A percentile compares a stretch with the other conserved stretches of the same genome.
phyloP scores from a whole-genome alignment of 1,140 invertebrate genomes.

The Brachionus sp. region DNA sequence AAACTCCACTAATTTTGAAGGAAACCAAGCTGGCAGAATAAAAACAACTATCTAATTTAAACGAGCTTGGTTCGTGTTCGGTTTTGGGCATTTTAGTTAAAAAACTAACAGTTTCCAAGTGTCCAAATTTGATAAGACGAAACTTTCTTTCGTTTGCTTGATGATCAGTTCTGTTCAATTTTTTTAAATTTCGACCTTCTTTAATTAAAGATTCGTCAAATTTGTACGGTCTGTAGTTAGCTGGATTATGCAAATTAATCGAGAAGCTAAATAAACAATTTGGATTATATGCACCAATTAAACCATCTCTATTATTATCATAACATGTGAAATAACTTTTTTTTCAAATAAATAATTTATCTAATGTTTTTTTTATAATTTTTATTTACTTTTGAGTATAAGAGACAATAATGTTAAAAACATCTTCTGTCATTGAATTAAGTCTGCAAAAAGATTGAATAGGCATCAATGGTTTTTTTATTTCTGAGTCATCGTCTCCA shows the following conservation, averaged over 20 bases:
- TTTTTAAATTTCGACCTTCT: conserved; percentile 39
- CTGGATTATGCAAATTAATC: background rate
- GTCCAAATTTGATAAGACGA: background rate
- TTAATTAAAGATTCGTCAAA: conserved; percentile 12
- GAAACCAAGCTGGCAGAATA: background rate
- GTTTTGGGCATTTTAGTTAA: conserved; percentile 18
- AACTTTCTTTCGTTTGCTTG: conserved; percentile 28
- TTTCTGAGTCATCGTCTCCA: background rate
- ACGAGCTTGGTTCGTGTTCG: conserved; percentile 34
- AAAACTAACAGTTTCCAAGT: conserved; percentile 13
- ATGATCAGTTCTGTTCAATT: background rate
- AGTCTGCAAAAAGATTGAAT: background rate
- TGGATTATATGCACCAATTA: conserved; percentile 18
- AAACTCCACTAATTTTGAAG: background rate
- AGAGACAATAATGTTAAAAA: conserved; percentile 21
- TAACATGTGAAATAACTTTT: conserved; percentile 38
- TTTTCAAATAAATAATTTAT: background rate
- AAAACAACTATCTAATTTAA: conserved; percentile 25
- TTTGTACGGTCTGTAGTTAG: background rate
- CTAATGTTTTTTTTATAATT: background rate
- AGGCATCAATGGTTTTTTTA: background rate
- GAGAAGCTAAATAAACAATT: background rate
- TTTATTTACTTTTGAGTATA: conserved; percentile 33
- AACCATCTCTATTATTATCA: background rate
- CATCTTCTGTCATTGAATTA: background rate